Evolutionary conservation across 92 coral and sea anemone species (phyloP).

Genomic region (Desmophyllum pertusum): DNA sequence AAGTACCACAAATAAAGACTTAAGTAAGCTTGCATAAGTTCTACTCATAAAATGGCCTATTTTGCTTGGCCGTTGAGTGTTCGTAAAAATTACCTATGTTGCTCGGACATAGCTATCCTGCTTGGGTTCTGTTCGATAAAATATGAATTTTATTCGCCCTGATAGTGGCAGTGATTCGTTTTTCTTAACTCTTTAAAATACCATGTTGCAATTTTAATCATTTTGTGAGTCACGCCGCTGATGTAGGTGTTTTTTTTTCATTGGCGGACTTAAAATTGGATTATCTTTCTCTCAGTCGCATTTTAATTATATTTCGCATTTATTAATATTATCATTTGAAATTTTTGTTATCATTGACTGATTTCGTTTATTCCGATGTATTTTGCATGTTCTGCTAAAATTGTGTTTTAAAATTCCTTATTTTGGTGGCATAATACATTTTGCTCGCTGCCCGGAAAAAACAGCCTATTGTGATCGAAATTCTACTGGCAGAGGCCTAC

Average conservation of each 20-base stretch:
- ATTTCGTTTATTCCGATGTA: background rate
- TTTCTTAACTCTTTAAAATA: no score
- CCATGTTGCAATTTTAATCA: background rate
- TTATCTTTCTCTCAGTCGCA: background rate
- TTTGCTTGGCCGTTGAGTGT: background rate
- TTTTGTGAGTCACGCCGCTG: background rate
- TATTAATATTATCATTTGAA: background rate
- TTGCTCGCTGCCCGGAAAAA: background rate
- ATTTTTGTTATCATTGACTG: background rate
- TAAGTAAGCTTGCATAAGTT: background rate
- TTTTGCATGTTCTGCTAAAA: background rate
- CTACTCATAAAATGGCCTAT: background rate
- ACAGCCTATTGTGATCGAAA: no score
- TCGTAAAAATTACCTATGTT: background rate
- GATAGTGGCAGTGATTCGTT: no score
- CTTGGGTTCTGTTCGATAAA: no score
- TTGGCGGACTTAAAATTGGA: background rate
- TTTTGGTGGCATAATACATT: no score
- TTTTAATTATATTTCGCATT: background rate
- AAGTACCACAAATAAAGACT: background rate
- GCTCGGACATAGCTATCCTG: background rate
- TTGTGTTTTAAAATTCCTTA: background rate
- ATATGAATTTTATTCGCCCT: no score
- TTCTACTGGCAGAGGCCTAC: no score
- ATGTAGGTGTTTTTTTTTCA: no score